Conservation (phyloP, 2,888 invertebrate genomes). For the Aporophyla lueneburgensis region DNA sequence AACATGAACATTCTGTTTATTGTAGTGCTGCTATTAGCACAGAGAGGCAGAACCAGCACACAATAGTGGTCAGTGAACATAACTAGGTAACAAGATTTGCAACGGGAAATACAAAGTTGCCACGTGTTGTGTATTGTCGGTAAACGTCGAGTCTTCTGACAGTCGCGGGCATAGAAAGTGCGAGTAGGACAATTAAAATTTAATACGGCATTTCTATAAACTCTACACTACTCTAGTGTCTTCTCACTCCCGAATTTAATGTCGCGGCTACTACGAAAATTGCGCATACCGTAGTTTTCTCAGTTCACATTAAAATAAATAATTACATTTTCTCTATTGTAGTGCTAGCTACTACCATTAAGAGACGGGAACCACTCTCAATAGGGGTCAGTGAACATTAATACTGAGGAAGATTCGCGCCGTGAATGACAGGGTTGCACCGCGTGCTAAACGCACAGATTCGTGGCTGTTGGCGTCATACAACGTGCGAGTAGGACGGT, state of each 20-base stretch:
- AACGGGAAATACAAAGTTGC: constrained; percentile 48
- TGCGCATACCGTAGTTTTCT: neutral
- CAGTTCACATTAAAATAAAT: constrained; percentile 47
- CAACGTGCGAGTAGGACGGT: constrained; percentile 1
- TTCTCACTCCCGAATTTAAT: neutral
- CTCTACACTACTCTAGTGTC: neutral
- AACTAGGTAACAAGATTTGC: constrained; percentile 55
- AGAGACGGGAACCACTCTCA: constrained; percentile 58
- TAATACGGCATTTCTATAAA: neutral
- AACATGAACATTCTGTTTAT: constrained; percentile 49
- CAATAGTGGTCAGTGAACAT: constrained; percentile 58
- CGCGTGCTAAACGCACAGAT: neutral
- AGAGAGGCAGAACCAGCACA: constrained; percentile 58
- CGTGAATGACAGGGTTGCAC: constrained; percentile 38
- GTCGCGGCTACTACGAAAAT: neutral
- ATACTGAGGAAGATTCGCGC: constrained; percentile 52
- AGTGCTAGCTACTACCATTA: constrained; percentile 58
- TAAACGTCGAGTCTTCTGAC: neutral
- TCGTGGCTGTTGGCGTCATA: neutral
- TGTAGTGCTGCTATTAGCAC: constrained; percentile 56
- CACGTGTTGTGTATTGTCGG: neutral
- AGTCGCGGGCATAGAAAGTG: neutral
- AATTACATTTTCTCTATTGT: constrained; percentile 48
- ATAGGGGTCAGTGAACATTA: constrained; percentile 59
- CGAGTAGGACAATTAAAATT: neutral